Evolutionary conservation across 2,797 vertebrate species (phyloP), one percentile per base, ranked within the genome.

Genomic region (Amblyopsis hoosieri): DNA sequence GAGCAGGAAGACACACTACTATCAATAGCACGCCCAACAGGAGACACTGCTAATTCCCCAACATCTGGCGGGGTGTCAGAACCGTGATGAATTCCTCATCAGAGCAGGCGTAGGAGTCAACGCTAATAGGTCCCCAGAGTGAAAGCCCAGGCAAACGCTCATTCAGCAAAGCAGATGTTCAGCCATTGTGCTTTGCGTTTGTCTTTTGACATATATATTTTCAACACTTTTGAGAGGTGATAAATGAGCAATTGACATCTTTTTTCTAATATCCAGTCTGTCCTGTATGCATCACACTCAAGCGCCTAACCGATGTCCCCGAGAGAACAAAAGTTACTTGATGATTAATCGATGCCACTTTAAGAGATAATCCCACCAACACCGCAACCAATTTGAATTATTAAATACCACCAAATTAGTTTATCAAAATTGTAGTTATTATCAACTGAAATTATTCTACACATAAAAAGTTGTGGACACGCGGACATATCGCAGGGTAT

Each of bases 51-150:
- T 83, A 79, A 89, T 88, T 85, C 76, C 79, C 74, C 54, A 90
- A 90, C 91, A 92, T 91, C 89, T 92, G 91, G 88, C 71, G 58
- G 45, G 76, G 78, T 88, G 89, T 91, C 86, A 88, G 78, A 73
- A 80, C 85, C 82, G 66, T 90, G 89, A 93, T 90, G 89, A 91
- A 92, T 92, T 80, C 84, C 83, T 91, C 78, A 89, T 89, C 84
- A 74, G 78, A 74, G 86, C 80, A 77, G 75, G 82, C 67, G 79
- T 74, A 69, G 66, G 78, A 85, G 86, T 85, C 77, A 79, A 71
- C 73, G 76, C 79, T 90, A 92, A 92, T 87, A 81, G 86, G 85
- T 90, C 93, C 88, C 90, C 56, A 62, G 86, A 83, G 92, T 80
- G 74, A 60, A 74, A 59, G 62, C 73, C 53, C 73, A 69, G 77